These are phyloP conservation scores for Cantharis lateralis DNA, from an alignment of 2,888 invertebrate genomes.

Conservation along the genomic window DNA sequence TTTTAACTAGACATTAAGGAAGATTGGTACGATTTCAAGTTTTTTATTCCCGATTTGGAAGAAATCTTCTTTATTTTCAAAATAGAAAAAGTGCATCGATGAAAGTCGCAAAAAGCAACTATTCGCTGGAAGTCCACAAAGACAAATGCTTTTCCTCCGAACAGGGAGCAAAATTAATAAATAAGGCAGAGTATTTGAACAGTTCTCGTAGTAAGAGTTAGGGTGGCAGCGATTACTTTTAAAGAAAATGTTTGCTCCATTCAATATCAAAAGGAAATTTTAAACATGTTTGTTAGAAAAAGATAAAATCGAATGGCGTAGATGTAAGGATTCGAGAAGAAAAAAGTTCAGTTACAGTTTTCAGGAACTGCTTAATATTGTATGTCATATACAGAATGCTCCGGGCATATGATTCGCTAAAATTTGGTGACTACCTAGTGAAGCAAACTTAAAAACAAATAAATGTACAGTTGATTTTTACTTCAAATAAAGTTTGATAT, in stretches of 20 bases:
- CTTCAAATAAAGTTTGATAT: slow-evolving; percentile 2
- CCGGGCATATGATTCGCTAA: slow-evolving; percentile 21
- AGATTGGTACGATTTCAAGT: not conserved
- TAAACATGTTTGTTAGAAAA: not conserved
- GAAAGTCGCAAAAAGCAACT: slow-evolving; percentile 40
- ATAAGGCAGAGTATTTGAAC: slow-evolving; percentile 34
- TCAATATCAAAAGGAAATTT: not conserved
- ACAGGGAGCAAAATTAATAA: slow-evolving; percentile 36
- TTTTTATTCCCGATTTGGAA: not conserved
- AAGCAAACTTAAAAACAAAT: slow-evolving; percentile 9
- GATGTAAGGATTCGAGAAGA: not conserved
- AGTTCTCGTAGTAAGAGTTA: slow-evolving; percentile 15
- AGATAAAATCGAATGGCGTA: not conserved
- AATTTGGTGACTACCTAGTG: slow-evolving; percentile 10
- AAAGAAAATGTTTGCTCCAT: not conserved
- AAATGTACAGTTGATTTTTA: slow-evolving; percentile 5
- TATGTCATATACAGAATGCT: slow-evolving; percentile 34
- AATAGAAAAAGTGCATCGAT: not conserved
- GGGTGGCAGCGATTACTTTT: slow-evolving; percentile 9
- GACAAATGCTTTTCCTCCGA: slow-evolving; percentile 38
- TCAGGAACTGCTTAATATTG: slow-evolving; percentile 33
- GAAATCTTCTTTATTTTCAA: not conserved
- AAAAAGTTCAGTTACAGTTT: slow-evolving; percentile 20
- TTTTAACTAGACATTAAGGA: not conserved
- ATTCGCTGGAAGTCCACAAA: slow-evolving; percentile 44